These are phyloP conservation scores for Achatina immaculata DNA, from an alignment of 1,140 invertebrate species.

Conservation along the genomic window DNA sequence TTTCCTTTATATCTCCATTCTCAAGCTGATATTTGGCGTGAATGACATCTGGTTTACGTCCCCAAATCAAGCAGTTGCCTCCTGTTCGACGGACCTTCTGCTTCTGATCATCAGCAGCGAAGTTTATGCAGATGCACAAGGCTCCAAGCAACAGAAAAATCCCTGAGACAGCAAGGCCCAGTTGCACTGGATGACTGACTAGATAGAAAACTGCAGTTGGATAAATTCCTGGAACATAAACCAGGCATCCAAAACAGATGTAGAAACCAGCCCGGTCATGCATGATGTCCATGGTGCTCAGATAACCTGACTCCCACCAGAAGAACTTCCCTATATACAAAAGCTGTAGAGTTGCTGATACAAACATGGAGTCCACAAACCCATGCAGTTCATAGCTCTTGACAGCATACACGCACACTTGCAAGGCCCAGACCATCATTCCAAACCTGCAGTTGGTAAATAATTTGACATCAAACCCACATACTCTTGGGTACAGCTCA, in stretches of 20 bases:
- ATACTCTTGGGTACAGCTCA: constrained; percentile 75
- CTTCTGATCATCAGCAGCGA: constrained; percentile 73
- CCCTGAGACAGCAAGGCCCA: constrained; percentile 59
- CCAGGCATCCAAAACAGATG: constrained; percentile 76
- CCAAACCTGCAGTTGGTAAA: constrained; percentile 74
- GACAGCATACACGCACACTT: constrained; percentile 70
- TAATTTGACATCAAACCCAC: constrained; percentile 70
- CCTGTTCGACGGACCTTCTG: constrained; percentile 70
- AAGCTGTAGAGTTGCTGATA: constrained; percentile 71
- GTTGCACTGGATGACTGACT: constrained; percentile 70
- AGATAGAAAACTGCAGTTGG: constrained; percentile 74
- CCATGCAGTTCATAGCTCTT: constrained; percentile 71
- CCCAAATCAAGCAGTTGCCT: constrained; percentile 74
- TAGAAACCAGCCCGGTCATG: constrained; percentile 77
- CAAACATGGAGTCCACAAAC: constrained; percentile 72
- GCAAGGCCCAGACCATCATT: constrained; percentile 76
- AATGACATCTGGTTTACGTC: constrained; percentile 72
- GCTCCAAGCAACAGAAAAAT: constrained; percentile 71
- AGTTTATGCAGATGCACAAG: constrained; percentile 72
- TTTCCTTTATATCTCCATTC: constrained; percentile 60
- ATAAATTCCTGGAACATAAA: constrained; percentile 75
- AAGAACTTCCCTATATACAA: constrained; percentile 77
- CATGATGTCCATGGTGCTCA: constrained; percentile 77
- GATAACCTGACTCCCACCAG: constrained; percentile 78
- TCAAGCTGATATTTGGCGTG: constrained; percentile 69